phyloP scores from a whole-genome alignment of 2,113 vertebrate species.

The Neogobius melanostomus region DNA sequence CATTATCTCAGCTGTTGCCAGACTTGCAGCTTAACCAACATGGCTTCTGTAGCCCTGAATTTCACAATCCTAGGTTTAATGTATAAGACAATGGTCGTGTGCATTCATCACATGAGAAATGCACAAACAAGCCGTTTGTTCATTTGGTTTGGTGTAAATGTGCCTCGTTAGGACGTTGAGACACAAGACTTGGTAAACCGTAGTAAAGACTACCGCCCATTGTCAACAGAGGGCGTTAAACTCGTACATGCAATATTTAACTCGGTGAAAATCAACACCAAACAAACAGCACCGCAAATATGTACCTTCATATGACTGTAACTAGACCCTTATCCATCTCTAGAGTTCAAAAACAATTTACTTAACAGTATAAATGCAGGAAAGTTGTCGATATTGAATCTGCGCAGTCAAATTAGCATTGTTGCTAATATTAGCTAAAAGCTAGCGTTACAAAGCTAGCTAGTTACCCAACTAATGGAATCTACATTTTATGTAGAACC shows the following conservation, averaged over 20 bases:
- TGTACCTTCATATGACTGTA: fast-evolving
- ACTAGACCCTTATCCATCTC: fast-evolving
- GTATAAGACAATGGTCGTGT: not conserved
- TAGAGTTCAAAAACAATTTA: not conserved
- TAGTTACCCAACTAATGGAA: slow-evolving; percentile 9
- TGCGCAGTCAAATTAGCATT: slow-evolving; percentile 66
- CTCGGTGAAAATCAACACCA: slow-evolving; percentile 3
- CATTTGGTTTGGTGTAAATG: no score
- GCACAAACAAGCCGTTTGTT: fast-evolving
- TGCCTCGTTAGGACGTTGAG: not conserved
- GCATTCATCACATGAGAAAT: not conserved
- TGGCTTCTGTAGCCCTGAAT: slow-evolving; percentile 57
- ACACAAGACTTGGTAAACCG: not conserved
- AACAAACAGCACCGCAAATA: not conserved
- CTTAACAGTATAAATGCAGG: not conserved
- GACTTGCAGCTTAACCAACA: slow-evolving; percentile 72
- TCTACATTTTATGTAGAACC: not conserved
- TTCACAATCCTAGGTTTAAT: slow-evolving; percentile 18
- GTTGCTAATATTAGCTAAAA: slow-evolving; percentile 40
- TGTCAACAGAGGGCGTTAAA: slow-evolving; percentile 54
- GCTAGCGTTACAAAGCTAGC: slow-evolving; percentile 49
- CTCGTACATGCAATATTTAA: not conserved
- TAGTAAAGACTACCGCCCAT: not conserved
- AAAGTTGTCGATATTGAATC: slow-evolving; percentile 19
- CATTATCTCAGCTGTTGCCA: slow-evolving; percentile 74